Evolutionary conservation across 1,140 invertebrate species (phyloP), one percentile per base, ranked within the genome.

Genomic region (Drosophila sulfurigaster): DNA sequence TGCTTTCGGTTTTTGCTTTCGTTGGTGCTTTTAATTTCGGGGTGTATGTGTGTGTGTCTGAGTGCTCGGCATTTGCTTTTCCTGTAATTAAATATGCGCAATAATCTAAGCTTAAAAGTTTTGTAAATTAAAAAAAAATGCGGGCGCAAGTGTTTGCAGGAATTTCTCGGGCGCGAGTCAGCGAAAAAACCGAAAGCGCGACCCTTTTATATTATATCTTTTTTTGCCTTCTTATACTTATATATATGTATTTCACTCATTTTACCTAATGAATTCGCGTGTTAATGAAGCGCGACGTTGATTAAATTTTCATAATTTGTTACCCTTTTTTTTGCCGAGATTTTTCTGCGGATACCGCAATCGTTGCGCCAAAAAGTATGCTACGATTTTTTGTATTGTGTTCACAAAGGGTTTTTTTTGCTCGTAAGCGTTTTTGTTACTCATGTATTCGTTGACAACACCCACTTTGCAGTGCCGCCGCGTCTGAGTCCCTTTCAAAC

Each of bases 401-500:
- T 57, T 3, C n/a, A 13, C 11, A 1, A 43, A 41, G 8, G 11
- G 38, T n/a, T 43, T 6, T 38, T 38, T 43, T 13, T 13, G 41
- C 41, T 41, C 11, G 13, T 41, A n/a, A 20, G 15, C 16, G 59
- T 43, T 35, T 62, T 57, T 41, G 15, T 65, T 45, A 70, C 73
- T 87, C 51, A 87, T 41, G 59, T 68, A 64, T 60, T 35, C 58
- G 59, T 74, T 76, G 68, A 79, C 69, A 78, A 56, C 68, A 79
- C 77, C 74, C 87, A 80, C 86, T 89, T 89, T 95, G 76, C 95
- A 97, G 96, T 96, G 93, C 96, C 96, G 79, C 96, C 96, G 77
- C 96, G 96, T 94, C 94, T 97, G 93, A 96, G 95, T 93, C 95
- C 96, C 56, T 96, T 96, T 93, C 94, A 96, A 94, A 95, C 95